Percentiles rank a stretch among this genome's conserved stretches.
Conservation (phyloP, 2,888 invertebrate species). For the Scrobipalpa atriplicella region DNA sequence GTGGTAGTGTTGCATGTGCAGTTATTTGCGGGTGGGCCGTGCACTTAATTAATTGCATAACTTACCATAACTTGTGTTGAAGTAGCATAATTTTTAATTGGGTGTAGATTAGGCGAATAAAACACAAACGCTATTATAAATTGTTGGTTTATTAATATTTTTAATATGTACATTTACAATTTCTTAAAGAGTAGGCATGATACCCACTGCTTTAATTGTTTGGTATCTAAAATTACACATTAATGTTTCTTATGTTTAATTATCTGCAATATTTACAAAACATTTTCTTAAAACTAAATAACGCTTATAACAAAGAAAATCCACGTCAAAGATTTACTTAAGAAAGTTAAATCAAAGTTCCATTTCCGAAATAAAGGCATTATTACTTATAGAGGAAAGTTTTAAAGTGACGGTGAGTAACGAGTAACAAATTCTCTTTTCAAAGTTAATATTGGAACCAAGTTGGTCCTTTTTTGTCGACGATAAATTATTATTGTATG, state of each 20-base stretch:
- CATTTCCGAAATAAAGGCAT: not conserved
- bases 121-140: conserved; percentile 58
- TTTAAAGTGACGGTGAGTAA: not conserved
- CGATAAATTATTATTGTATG: not conserved
- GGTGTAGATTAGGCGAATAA: conserved; percentile 37
- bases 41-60: too few species aligned
- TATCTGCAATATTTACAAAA: conserved; percentile 70
- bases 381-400: not conserved
- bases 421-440: not conserved
- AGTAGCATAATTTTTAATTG: not conserved
- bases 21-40: too few species aligned
- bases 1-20: too few species aligned
- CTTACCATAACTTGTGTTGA: too few species aligned
- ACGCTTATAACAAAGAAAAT: conserved; percentile 53
- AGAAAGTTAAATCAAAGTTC: not conserved
- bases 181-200: conserved; percentile 39
- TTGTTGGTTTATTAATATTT: conserved; percentile 62
- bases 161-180: conserved; percentile 61
- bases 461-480: not conserved
- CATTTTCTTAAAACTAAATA: conserved; percentile 78
- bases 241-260: conserved; percentile 36
- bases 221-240: conserved; percentile 37
- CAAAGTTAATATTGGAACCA: not conserved
- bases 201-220: conserved; percentile 39
- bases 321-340: not conserved